These are phyloP conservation scores for Nesoenas mayeri DNA, from an alignment of 2,113 vertebrate species.

Conservation along the genomic window DNA sequence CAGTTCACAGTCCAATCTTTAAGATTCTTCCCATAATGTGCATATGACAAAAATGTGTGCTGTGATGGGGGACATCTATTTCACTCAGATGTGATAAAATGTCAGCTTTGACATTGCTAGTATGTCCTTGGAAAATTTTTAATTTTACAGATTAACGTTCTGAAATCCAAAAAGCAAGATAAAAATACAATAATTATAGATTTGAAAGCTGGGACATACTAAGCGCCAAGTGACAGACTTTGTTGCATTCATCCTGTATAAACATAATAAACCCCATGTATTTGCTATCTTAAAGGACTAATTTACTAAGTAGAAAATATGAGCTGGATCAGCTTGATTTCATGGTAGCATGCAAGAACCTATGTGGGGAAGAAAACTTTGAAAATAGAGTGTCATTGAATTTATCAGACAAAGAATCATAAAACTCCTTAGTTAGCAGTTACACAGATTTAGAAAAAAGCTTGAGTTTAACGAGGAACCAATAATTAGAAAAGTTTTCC, in stretches of 20 bases:
- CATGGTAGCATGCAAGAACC: neutral
- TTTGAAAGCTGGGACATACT: neutral
- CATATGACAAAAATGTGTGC: neutral
- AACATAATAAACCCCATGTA: neutral
- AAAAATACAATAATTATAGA: neutral
- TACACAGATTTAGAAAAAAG: neutral
- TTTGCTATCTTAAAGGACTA: neutral
- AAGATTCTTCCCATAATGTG: neutral
- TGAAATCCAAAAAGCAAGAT: neutral
- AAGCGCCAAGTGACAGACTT: neutral
- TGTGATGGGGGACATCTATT: accelerated
- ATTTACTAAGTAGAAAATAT: neutral
- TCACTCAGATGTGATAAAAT: neutral
- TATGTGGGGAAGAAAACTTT: neutral
- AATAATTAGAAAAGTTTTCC: neutral
- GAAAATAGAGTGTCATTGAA: neutral
- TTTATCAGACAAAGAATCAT: neutral
- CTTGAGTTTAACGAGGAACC: neutral
- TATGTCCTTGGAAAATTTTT: neutral
- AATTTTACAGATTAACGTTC: neutral
- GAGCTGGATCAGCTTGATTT: neutral
- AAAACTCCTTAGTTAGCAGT: neutral
- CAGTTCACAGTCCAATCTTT: neutral
- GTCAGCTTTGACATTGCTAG: neutral
- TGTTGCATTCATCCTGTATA: neutral